Evolutionary conservation across 1,140 invertebrate species (phyloP).

Genomic region (Eupristina koningsbergeri): DNA sequence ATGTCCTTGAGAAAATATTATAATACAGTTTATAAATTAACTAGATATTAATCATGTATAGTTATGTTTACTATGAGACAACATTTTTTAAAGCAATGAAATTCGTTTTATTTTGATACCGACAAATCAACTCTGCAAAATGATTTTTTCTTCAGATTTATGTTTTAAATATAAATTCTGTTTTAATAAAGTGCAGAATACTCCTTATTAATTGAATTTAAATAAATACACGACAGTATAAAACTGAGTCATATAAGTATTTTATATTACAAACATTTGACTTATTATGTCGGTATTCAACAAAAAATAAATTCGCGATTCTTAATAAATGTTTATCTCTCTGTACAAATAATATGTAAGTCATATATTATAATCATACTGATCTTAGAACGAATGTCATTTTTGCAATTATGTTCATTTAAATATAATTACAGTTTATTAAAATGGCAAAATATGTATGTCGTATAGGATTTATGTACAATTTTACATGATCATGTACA

Average conservation of each 20-base stretch:
- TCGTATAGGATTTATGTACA: conserved; percentile 17
- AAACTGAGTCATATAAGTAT: not conserved
- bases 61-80: conserved; percentile 28
- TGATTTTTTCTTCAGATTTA: not conserved
- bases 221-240: not conserved
- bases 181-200: not conserved
- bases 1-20: conserved; percentile 21
- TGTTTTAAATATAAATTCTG: not conserved
- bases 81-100: conserved; percentile 43
- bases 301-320: conserved; percentile 11
- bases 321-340: conserved; percentile 38
- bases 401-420: conserved; percentile 32
- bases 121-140: not conserved
- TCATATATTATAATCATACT: conserved; percentile 33
- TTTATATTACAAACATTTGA: not conserved
- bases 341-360: conserved; percentile 45
- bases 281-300: conserved; percentile 18
- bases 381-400: conserved; percentile 34
- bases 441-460: conserved; percentile 20
- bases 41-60: conserved; percentile 46
- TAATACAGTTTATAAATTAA: conserved; percentile 11
- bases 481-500: conserved; percentile 25
- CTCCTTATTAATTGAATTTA: not conserved
- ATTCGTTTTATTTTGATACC: conserved; percentile 31
- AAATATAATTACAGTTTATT: conserved; percentile 17